Base-by-base conservation (phyloP, 2,888 invertebrate genomes). In the Noctua janthe region DNA sequence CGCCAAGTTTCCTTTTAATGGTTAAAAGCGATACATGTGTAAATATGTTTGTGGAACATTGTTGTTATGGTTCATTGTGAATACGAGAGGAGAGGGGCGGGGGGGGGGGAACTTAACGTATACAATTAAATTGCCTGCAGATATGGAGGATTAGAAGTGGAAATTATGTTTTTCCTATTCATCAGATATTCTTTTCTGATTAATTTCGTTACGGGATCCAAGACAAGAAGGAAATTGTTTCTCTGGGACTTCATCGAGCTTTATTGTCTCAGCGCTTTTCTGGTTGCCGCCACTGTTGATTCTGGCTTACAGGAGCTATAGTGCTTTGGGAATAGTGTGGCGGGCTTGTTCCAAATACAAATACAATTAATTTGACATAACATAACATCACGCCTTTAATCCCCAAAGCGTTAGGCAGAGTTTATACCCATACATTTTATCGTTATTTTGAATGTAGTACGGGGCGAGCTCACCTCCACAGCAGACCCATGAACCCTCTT, bases 1-100 rank as follows among this genome's bases (percentile, higher is more conserved):
- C 10, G 70, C 56, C 17, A 71, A 71, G 78, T 74, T 80, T 54
- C 35, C 64, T 15, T 74, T 17, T 4, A 54, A n/a, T 10, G 54
- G 77, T 79, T 64, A 70, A 66, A 76, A 76, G 78, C 56, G 39
- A 71, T 71, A 82, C 70, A 54, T 51, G 78, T 71, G 71, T 77
- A 74, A 79, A 79, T 64, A 71, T 79, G 49, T 70, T 75, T 84
- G 13, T 47, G 29, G 43, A 23, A 47, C 23, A 47, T 64, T 78
- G 43, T 72, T 54, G 2, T 47, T 51, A 15, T 23, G 13, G 23
- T 69, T 51, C 7, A 47, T 74, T 59, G 59, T 35, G 10, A 35
- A 35, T 47, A 29, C 3, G 2, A 23, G 29, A 43, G 11, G n/a
- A n/a, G n/a, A n/a, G n/a, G n/a, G n/a, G n/a, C n/a, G n/a, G n/a